Base-by-base conservation (phyloP, 2,113 vertebrate genomes). In the Symphodus melops region DNA sequence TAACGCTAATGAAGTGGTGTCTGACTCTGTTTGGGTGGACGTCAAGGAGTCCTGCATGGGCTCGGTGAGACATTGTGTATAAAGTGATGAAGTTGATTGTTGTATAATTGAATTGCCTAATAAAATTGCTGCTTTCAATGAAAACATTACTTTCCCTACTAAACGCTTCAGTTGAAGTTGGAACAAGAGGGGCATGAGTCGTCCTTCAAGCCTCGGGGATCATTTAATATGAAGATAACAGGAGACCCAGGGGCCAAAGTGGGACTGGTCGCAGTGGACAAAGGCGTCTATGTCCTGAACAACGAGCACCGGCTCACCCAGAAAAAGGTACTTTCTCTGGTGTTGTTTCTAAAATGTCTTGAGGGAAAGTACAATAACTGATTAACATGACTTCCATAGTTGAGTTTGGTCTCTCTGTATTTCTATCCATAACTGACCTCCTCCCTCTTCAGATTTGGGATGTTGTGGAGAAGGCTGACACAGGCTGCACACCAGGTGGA, bases 21-120 rank as follows among this genome's bases (percentile, higher is more conserved):
- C 95, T 1, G 95, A 96, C 68, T 94, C 95, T 9, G 17, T 95
- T 25, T 95, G 93, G 94, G 89, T 96, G 56, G 90, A 94, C 5
- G 86, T 95, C 52, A 88, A 89, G 33, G 92, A 94, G 77, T 72
- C 86, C 14, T 96, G 95, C 82, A 95, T 95, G 89, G 94, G 94
- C 33, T 85, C 51, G 58, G 95, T 96, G 57, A 80, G 84, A 76
- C 8, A 41, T 3, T 10, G 11, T 11, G 11, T 6, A 41, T 41
- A 41, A 41, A 41, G 39, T 41, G 39, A 41, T 44, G 42, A 44
- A 12, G 13, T 33, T 33, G 28, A 33, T 33, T 7, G 0, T 12
- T 44, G 42, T 14, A 14, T 44, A 44, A 5, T 14, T 44, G 14
- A 44, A 44, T 4, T 44, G 12, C 13, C 13, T 14, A 16, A 12